These are phyloP conservation scores for Perithous albicinctus DNA, from an alignment of 2,888 invertebrate genomes.

Conservation along the genomic window DNA sequence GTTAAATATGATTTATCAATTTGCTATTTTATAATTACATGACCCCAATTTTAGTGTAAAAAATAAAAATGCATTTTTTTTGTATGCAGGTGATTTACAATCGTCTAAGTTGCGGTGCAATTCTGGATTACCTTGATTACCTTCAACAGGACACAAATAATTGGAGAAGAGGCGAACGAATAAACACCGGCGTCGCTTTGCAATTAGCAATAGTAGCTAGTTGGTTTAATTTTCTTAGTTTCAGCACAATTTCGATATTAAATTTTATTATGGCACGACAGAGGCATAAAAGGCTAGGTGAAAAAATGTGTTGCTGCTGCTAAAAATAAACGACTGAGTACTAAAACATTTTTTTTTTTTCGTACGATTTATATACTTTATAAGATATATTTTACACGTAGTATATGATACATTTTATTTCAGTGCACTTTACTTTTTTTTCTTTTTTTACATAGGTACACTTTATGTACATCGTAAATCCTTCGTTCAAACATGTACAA, in stretches of 20 bases:
- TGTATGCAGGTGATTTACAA: conserved; percentile 86
- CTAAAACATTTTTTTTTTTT: neutral
- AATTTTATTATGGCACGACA: conserved; percentile 86
- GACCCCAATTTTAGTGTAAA: neutral
- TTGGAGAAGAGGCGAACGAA: conserved; percentile 88
- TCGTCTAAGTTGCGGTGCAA: conserved; percentile 90
- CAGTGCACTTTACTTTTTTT: conserved; percentile 71
- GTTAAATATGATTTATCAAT: too few species aligned
- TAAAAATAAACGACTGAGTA: conserved; percentile 14
- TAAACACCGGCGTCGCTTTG: conserved; percentile 90
- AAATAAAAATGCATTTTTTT: neutral
- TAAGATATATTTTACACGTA: conserved; percentile 19
- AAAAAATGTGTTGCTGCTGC: conserved; percentile 76
- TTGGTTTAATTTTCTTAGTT: conserved; percentile 87
- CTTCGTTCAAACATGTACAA: conserved; percentile 59
- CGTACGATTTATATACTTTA: conserved; percentile 13
- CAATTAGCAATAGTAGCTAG: conserved; percentile 88
- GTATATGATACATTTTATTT: conserved; percentile 77
- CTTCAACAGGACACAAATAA: conserved; percentile 89
- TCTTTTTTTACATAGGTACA: conserved; percentile 77
- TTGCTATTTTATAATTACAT: too few species aligned
- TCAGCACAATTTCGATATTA: conserved; percentile 86
- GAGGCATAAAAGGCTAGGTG: conserved; percentile 69
- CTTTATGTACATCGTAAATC: conserved; percentile 73
- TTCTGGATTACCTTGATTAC: conserved; percentile 94